Evolutionary conservation across 2,797 vertebrate species (phyloP).

Genomic region (Poecilia picta): DNA sequence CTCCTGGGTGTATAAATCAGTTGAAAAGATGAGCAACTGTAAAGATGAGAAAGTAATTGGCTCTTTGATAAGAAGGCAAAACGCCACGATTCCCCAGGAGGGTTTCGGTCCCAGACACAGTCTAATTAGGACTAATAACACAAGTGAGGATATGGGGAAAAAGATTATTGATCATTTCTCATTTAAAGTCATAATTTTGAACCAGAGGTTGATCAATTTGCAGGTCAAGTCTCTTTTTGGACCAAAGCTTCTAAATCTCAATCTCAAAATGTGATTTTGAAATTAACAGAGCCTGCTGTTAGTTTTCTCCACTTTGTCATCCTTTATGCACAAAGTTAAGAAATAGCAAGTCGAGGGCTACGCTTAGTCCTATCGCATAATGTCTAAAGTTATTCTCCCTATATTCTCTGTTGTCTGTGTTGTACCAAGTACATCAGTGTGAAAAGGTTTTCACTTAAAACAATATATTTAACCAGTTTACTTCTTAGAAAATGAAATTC

Average conservation of each 20-base stretch:
- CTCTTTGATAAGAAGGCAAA: conserved; percentile 12
- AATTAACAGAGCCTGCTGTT: background rate
- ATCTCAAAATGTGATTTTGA: no score
- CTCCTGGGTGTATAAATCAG: conserved; percentile 15
- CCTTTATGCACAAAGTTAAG: background rate
- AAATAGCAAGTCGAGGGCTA: background rate
- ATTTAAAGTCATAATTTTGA: background rate
- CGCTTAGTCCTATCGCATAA: background rate
- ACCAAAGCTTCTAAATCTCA: background rate
- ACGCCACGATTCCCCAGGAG: background rate
- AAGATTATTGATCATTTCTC: background rate
- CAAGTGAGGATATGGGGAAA: background rate
- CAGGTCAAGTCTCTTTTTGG: background rate
- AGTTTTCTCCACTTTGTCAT: background rate
- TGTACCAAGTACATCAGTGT: background rate
- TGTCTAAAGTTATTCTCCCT: background rate
- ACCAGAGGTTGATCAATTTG: background rate
- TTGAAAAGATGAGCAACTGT: conserved; percentile 22
- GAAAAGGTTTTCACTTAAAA: background rate
- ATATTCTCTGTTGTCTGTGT: background rate
- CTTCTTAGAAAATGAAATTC: background rate
- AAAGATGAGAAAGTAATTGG: conserved; percentile 16
- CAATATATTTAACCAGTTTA: background rate
- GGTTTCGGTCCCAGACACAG: background rate
- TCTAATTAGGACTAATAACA: conserved; percentile 6